Evolutionary conservation across 2,797 vertebrate genomes (phyloP).

Genomic region (Acanthiza pusilla): DNA sequence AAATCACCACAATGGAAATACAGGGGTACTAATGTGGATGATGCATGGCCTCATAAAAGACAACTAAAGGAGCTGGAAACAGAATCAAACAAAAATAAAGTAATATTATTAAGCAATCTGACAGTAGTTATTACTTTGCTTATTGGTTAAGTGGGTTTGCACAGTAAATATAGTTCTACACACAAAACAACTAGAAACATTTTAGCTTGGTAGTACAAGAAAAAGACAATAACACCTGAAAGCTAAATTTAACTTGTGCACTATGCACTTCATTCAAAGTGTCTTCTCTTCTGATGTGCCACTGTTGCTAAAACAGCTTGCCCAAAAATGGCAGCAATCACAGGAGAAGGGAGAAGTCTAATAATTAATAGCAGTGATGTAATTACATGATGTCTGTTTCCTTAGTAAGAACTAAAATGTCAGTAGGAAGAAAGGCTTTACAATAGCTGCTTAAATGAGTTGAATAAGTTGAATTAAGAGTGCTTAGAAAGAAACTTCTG

Average conservation of each 20-base stretch:
- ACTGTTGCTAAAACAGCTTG: not conserved
- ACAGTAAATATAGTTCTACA: not conserved
- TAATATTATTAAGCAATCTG: not conserved
- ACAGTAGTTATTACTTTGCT: not conserved
- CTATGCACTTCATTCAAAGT: not conserved
- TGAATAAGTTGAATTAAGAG: not conserved
- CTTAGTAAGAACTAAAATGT: slow-evolving; percentile 20
- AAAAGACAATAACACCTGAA: not conserved
- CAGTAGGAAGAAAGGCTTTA: slow-evolving; percentile 4
- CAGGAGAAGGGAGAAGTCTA: slow-evolving; percentile 6
- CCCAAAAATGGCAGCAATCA: not conserved
- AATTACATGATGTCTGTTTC: slow-evolving; percentile 26
- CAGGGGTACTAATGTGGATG: not conserved
- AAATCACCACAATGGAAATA: not conserved
- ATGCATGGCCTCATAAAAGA: not conserved
- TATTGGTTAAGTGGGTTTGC: not conserved
- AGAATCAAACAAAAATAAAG: not conserved
- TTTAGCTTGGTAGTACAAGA: not conserved
- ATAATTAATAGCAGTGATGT: slow-evolving; percentile 38
- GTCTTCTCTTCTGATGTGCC: not conserved
- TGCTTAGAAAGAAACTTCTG: not conserved
- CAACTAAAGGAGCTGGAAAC: not conserved
- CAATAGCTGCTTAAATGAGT: not conserved
- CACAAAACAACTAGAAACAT: not conserved
- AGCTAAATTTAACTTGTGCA: not conserved